Conservation (phyloP, 1,140 invertebrate genomes). For the Aphaenogaster rudis region DNA sequence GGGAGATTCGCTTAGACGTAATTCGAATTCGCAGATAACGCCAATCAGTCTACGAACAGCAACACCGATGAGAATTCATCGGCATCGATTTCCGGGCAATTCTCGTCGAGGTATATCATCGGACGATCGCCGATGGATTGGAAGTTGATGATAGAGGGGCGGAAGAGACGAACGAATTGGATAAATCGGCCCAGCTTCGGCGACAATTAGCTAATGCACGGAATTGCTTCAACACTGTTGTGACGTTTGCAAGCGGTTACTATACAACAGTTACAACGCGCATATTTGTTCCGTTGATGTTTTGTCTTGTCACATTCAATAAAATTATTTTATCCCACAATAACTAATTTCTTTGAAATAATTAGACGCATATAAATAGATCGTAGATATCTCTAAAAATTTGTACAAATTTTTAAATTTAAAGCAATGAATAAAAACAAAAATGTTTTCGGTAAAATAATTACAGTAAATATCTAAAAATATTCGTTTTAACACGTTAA, state of each 20-base stretch:
- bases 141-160: conserved; percentile 40
- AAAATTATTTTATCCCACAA: not conserved
- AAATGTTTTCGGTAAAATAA: conserved; percentile 12
- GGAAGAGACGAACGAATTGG: conserved; percentile 68
- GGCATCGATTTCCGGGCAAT: conserved; percentile 67
- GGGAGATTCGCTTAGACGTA: conserved; percentile 39
- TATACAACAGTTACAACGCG: not conserved
- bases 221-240: not conserved
- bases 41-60: conserved; percentile 43
- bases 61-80: conserved; percentile 65
- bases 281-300: not conserved
- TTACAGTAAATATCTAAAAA: not conserved
- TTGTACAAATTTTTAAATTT: not conserved
- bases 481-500: not conserved
- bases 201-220: conserved; percentile 59
- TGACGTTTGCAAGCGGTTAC: not conserved
- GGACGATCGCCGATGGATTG: not conserved
- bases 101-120: conserved; percentile 30
- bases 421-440: conserved; percentile 2
- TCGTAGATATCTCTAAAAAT: not conserved
- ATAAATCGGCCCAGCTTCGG: conserved; percentile 38
- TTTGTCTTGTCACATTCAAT: not conserved
- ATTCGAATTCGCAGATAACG: conserved; percentile 58
- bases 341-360: not conserved
- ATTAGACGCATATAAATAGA: not conserved